Conservation (phyloP, 2,797 vertebrate genomes). For the Dipus sagitta region DNA sequence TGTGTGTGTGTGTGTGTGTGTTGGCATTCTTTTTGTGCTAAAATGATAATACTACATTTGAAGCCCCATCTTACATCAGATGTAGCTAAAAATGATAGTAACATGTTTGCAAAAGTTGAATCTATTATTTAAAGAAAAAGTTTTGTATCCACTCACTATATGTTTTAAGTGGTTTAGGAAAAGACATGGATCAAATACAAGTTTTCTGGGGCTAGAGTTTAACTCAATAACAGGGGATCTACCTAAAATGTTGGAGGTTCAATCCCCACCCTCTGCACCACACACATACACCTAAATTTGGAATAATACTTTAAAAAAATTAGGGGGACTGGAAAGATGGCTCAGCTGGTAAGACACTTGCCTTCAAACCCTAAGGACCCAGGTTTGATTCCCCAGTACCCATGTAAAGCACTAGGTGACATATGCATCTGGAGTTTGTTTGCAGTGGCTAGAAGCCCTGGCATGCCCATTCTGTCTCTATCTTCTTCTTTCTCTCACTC, state of each 20-base stretch:
- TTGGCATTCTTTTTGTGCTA: not conserved
- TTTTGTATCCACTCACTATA: not conserved
- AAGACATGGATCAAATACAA: slow-evolving; percentile 45
- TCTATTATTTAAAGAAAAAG: slow-evolving; percentile 21
- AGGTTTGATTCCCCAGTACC: too few relatives aligned
- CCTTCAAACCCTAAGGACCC: too few relatives aligned
- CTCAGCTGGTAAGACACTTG: too few relatives aligned
- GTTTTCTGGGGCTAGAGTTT: not conserved
- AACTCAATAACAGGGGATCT: not conserved
- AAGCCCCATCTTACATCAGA: slow-evolving; percentile 34
- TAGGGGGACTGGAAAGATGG: too few relatives aligned
- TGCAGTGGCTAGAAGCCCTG: too few relatives aligned
- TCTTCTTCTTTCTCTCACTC: too few relatives aligned
- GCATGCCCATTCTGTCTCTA: too few relatives aligned
- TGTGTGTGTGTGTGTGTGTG: not conserved
- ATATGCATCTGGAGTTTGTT: too few relatives aligned
- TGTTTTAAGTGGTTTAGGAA: not conserved
- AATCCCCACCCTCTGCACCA: not conserved
- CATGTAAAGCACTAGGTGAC: too few relatives aligned
- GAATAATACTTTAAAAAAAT: not conserved
- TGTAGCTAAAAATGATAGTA: slow-evolving; percentile 52
- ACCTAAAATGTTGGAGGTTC: not conserved
- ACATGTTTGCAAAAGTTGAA: slow-evolving; percentile 44
- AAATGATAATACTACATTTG: slow-evolving; percentile 8
- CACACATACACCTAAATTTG: slow-evolving; percentile 22